phyloP scores from a whole-genome alignment of 2,888 invertebrate genomes.

The Drosophila fulvimacula region DNA sequence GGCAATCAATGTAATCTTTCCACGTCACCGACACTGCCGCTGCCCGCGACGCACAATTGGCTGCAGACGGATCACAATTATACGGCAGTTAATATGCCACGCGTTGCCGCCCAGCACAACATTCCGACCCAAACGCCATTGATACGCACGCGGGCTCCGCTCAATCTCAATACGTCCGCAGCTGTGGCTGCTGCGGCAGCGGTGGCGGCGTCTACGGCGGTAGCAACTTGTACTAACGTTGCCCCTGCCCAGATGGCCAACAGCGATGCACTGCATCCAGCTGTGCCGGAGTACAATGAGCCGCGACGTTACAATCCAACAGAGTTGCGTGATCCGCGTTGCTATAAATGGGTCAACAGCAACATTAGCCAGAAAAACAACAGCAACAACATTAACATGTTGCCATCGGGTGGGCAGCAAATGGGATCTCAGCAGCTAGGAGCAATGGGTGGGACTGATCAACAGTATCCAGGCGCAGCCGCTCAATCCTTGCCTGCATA shows the following conservation, averaged over 20 bases:
- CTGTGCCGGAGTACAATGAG: background rate
- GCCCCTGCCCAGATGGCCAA: background rate
- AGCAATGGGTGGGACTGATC: background rate
- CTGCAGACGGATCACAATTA: background rate
- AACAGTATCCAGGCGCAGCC: constrained; percentile 1
- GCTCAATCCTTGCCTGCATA: background rate
- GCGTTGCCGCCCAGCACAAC: background rate
- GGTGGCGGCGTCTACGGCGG: background rate
- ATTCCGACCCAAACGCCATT: background rate
- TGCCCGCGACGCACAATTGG: background rate
- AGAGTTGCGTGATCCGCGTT: constrained; percentile 22
- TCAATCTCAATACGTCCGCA: background rate
- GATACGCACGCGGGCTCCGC: background rate
- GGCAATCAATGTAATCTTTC: background rate
- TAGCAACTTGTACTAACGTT: background rate
- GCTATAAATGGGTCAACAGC: constrained; percentile 15
- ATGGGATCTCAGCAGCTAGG: background rate
- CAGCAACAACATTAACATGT: constrained; percentile 5
- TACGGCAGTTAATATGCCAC: background rate
- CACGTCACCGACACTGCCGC: background rate
- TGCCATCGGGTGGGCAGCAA: background rate
- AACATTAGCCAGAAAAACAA: too few species aligned
- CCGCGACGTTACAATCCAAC: background rate
- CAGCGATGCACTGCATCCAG: background rate
- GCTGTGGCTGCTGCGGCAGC: background rate